phyloP scores from a whole-genome alignment of 2,888 invertebrate species.

The Apodemia hepburni region DNA sequence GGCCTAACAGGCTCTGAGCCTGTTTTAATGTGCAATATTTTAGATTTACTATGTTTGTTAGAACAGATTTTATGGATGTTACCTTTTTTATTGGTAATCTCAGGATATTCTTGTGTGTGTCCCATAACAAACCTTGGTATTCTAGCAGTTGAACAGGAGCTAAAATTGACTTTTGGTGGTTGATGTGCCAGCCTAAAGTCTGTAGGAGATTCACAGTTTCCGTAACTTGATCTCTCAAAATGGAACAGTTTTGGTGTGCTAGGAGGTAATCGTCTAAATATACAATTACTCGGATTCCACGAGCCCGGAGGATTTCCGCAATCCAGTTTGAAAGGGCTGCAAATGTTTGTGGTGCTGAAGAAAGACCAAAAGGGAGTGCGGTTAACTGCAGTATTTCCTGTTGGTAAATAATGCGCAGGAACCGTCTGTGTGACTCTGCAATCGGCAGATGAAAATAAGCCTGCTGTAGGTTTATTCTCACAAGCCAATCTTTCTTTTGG shows the following conservation, averaged over 20 bases:
- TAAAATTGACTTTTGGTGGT: constrained; percentile 23
- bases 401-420: constrained; percentile 21
- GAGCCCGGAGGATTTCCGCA: constrained; percentile 21
- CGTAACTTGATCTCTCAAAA: constrained; percentile 12
- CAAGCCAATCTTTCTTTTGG: constrained; percentile 23
- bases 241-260: constrained; percentile 19
- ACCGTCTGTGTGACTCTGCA: constrained; percentile 19
- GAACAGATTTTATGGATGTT: background rate
- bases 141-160: constrained; percentile 24
- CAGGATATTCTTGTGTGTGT: constrained; percentile 17
- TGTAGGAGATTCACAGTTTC: constrained; percentile 22
- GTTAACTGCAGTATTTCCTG: constrained; percentile 12
- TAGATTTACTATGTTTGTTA: constrained; percentile 6
- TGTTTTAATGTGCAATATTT: constrained; percentile 20
- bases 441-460: constrained; percentile 22
- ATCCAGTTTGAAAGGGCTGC: constrained; percentile 17
- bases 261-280: constrained; percentile 27
- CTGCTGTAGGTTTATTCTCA: constrained; percentile 17
- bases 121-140: constrained; percentile 26
- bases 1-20: constrained; percentile 26
- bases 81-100: constrained; percentile 16
- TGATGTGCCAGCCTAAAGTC: constrained; percentile 29
- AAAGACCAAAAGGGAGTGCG: too few species aligned
- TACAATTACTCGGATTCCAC: constrained; percentile 17
- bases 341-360: too few species aligned